Percentiles rank a stretch among this genome's conserved stretches.
Evolutionary conservation across 1,140 invertebrate genomes (phyloP).

Genomic region (Littorina saxatilis): DNA sequence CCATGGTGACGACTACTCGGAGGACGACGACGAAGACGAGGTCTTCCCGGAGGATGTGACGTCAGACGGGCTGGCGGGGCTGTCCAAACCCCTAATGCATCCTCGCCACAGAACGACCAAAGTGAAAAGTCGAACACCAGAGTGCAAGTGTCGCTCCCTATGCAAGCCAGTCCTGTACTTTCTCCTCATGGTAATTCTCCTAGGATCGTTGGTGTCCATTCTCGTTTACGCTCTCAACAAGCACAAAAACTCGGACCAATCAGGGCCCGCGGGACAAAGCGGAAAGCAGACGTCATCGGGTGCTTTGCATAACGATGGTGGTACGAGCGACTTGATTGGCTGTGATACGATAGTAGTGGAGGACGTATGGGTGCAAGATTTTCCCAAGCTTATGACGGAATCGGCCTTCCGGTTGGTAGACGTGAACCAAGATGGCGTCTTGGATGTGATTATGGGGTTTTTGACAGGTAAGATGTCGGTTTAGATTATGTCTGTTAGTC

Average conservation of each 20-base stretch:
- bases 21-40: constrained; percentile 17
- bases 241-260: constrained; percentile 31
- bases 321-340: neutral
- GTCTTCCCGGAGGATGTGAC: constrained; percentile 54
- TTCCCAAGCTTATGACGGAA: constrained; percentile 87
- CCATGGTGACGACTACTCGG: constrained; percentile 50
- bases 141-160: constrained; percentile 56
- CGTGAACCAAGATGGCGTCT: constrained; percentile 84
- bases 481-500: constrained; percentile 38
- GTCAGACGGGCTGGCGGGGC: constrained; percentile 49
- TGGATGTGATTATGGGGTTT: constrained; percentile 88
- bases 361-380: constrained; percentile 81
- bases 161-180: constrained; percentile 63
- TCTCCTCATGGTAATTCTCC: constrained; percentile 55
- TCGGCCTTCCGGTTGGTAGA: constrained; percentile 84
- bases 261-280: neutral
- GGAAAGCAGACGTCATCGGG: neutral
- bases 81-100: constrained; percentile 69
- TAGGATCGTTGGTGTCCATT: constrained; percentile 60
- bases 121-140: constrained; percentile 56
- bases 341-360: neutral
- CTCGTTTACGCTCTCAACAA: constrained; percentile 62
- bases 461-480: constrained; percentile 83
- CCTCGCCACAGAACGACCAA: constrained; percentile 53
- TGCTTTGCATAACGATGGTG: neutral